Conservation (phyloP, 2,888 invertebrate species). For the Strigamia transsilvanica region DNA sequence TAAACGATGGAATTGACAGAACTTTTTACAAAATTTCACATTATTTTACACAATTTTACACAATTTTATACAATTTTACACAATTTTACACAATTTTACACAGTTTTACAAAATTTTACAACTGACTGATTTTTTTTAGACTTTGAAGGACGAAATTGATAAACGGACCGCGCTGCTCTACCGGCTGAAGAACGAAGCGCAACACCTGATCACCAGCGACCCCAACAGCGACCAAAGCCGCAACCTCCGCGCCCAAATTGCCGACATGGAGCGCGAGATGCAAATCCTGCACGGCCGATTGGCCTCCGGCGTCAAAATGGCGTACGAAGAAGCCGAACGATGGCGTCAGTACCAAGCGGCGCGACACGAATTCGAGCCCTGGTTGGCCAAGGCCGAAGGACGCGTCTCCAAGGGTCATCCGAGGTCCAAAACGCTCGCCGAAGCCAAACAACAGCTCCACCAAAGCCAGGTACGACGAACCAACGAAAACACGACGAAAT, state of each 20-base stretch:
- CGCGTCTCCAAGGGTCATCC: constrained; percentile 75
- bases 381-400: constrained; percentile 88
- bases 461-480: constrained; percentile 68
- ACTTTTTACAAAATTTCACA: background rate
- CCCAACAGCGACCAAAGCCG: constrained; percentile 73
- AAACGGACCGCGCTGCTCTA: constrained; percentile 76
- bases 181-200: constrained; percentile 78
- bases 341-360: constrained; percentile 85
- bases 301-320: constrained; percentile 71
- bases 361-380: constrained; percentile 81
- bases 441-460: constrained; percentile 78
- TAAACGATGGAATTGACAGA: constrained; percentile 55
- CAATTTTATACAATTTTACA: background rate
- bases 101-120: no score
- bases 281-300: constrained; percentile 78
- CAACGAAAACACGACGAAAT: no score
- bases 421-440: constrained; percentile 79
- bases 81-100: background rate
- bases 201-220: constrained; percentile 71
- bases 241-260: constrained; percentile 78
- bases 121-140: constrained; percentile 62
- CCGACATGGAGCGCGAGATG: constrained; percentile 77
- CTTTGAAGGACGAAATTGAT: constrained; percentile 79
- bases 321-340: constrained; percentile 79
- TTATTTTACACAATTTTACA: background rate